A percentile compares a stretch with the other conserved stretches of the same genome.
Conservation (phyloP, 2,797 vertebrate species). For the Balearica regulorum region DNA sequence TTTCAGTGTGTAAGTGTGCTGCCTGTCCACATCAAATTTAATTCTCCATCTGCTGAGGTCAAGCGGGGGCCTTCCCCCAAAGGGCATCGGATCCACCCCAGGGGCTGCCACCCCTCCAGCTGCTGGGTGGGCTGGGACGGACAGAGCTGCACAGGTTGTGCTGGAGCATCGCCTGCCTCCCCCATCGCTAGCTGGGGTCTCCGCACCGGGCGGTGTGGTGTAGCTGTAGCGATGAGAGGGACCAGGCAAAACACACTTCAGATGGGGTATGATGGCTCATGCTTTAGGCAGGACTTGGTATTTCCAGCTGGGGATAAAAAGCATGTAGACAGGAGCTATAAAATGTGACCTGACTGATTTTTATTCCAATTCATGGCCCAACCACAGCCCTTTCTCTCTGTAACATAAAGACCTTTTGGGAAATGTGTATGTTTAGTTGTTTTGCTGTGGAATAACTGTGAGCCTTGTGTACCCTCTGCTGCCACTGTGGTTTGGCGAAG, state of each 20-base stretch:
- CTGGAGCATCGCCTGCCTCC: background rate
- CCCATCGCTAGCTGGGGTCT: background rate
- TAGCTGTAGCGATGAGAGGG: background rate
- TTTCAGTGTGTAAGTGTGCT: background rate
- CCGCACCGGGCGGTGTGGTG: rapidly evolving
- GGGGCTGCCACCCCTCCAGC: background rate
- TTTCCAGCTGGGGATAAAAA: constrained; percentile 12
- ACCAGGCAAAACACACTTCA: background rate
- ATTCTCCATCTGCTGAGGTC: background rate
- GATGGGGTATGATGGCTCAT: background rate
- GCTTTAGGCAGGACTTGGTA: background rate
- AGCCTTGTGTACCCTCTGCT: constrained; percentile 39
- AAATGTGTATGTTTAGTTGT: constrained; percentile 27
- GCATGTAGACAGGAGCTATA: background rate
- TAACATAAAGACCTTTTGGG: constrained; percentile 20
- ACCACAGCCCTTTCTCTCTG: background rate
- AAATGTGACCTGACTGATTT: background rate
- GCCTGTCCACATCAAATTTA: background rate
- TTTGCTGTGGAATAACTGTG: constrained; percentile 35
- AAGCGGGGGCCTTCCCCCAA: background rate
- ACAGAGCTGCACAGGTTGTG: rapidly evolving
- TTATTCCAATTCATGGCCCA: background rate
- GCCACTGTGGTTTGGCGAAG: constrained; percentile 42
- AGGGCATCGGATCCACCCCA: background rate
- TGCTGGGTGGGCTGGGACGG: background rate